phyloP scores from a whole-genome alignment of 2,888 invertebrate species.

The Brachyptera risi region DNA sequence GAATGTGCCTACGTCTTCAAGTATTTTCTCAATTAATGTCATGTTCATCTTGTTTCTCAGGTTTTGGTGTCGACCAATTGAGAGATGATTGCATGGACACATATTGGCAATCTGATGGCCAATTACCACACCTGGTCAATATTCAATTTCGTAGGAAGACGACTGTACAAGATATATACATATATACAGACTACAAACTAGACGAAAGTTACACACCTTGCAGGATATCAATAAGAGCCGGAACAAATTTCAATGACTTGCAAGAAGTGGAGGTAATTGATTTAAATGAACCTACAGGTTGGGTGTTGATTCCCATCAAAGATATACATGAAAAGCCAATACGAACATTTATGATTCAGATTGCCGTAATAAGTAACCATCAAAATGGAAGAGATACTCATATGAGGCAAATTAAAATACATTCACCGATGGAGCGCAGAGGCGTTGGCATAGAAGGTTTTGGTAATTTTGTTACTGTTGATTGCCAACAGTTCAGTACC shows the following conservation, averaged over 20 bases:
- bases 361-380: conserved; percentile 95
- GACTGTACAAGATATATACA: conserved; percentile 89
- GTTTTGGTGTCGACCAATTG: conserved; percentile 96
- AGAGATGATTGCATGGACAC: conserved; percentile 94
- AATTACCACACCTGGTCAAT: conserved; percentile 94
- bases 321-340: conserved; percentile 83
- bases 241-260: conserved; percentile 94
- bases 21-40: no score
- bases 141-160: conserved; percentile 95
- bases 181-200: conserved; percentile 96
- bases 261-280: conserved; percentile 94
- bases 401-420: conserved; percentile 93
- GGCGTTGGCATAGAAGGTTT: conserved; percentile 63
- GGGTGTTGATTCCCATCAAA: conserved; percentile 91
- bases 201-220: conserved; percentile 97
- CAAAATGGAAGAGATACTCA: conserved; percentile 99
- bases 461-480: conserved; percentile 75
- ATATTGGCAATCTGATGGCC: conserved; percentile 99
- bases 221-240: conserved; percentile 86
- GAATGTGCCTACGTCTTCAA: no score
- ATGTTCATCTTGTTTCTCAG: no score
- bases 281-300: conserved; percentile 90
- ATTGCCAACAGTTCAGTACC: conserved; percentile 76
- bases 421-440: conserved; percentile 71
- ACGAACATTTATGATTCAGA: conserved; percentile 93